Evolutionary conservation across 30 jellyfish, hydroid and myxozoan species (phyloP).

Genomic region (Cassiopea xamachana): DNA sequence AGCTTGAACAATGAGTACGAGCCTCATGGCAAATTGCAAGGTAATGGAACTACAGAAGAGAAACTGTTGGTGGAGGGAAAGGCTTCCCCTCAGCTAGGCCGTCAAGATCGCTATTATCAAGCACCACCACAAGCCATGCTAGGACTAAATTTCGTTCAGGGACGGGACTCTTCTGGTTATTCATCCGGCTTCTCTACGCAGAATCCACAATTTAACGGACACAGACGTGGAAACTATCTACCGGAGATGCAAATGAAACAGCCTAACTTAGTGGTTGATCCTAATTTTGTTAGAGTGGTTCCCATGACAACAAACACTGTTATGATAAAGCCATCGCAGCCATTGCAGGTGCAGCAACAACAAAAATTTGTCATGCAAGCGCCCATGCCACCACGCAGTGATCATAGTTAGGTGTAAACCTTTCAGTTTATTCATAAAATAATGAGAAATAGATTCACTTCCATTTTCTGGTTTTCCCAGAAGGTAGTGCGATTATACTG

Average conservation of each 20-base stretch:
- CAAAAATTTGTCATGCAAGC: constrained; percentile 57
- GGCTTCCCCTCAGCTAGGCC: constrained; percentile 41
- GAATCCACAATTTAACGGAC: constrained; percentile 14
- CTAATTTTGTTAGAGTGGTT: constrained; percentile 64
- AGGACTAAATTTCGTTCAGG: constrained; percentile 36
- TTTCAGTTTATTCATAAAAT: background rate
- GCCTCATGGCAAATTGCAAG: constrained; percentile 38
- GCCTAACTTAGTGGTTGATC: constrained; percentile 60
- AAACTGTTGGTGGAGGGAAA: constrained; percentile 53
- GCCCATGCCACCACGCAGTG: constrained; percentile 60
- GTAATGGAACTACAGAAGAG: constrained; percentile 50
- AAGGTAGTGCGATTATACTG: background rate
- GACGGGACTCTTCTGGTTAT: constrained; percentile 55
- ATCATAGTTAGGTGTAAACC: constrained; percentile 23
- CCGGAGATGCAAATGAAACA: constrained; percentile 43
- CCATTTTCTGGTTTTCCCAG: background rate
- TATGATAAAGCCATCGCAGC: constrained; percentile 27
- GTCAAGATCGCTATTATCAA: constrained; percentile 21
- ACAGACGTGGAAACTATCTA: constrained; percentile 36
- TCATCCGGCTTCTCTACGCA: constrained; percentile 30
- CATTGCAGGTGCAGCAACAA: constrained; percentile 33
- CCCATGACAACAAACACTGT: constrained; percentile 65
- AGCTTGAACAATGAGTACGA: constrained; percentile 61
- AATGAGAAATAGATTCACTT: background rate
- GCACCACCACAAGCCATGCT: constrained; percentile 25